Conservation (phyloP, 2,888 invertebrate genomes). For the Polyommatus iphigenia region DNA sequence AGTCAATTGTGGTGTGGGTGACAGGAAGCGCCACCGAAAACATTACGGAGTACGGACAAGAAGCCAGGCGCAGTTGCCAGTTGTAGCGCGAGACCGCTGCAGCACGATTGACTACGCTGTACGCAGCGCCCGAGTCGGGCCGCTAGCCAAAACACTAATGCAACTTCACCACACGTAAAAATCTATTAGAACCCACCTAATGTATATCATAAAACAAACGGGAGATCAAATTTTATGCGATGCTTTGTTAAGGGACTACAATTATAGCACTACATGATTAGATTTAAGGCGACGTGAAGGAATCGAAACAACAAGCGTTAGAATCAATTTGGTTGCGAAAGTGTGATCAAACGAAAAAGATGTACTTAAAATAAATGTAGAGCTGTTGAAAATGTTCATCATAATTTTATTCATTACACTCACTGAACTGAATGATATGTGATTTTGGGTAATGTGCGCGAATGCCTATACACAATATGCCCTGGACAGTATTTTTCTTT, state of each 20-base stretch:
- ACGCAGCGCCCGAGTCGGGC: slow-evolving; percentile 39
- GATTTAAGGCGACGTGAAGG: slow-evolving; percentile 39
- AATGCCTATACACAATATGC: neutral
- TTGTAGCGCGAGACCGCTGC: slow-evolving; percentile 32
- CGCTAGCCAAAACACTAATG: slow-evolving; percentile 43
- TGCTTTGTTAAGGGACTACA: slow-evolving; percentile 39
- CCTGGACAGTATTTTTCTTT: neutral
- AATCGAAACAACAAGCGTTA: slow-evolving; percentile 19
- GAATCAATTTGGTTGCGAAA: slow-evolving; percentile 6
- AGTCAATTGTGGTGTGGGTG: slow-evolving; percentile 44
- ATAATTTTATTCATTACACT: slow-evolving; percentile 1
- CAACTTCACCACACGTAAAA: slow-evolving; percentile 34
- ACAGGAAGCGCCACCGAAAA: slow-evolving; percentile 44
- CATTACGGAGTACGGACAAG: slow-evolving; percentile 36
- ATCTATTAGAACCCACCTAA: slow-evolving; percentile 8
- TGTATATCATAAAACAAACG: slow-evolving; percentile 23
- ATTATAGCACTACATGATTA: slow-evolving; percentile 38
- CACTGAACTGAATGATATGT: neutral
- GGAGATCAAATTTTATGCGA: slow-evolving; percentile 39
- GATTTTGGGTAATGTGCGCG: neutral
- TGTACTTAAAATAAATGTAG: neutral
- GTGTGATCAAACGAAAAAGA: neutral
- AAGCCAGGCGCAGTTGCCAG: slow-evolving; percentile 17
- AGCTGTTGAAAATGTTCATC: neutral
- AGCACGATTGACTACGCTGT: slow-evolving; percentile 32